Percentiles rank a stretch among this genome's conserved stretches.
These are phyloP conservation scores for Mormoops blainvillei DNA, from an alignment of 2,113 vertebrate genomes.

Conservation along the genomic window DNA sequence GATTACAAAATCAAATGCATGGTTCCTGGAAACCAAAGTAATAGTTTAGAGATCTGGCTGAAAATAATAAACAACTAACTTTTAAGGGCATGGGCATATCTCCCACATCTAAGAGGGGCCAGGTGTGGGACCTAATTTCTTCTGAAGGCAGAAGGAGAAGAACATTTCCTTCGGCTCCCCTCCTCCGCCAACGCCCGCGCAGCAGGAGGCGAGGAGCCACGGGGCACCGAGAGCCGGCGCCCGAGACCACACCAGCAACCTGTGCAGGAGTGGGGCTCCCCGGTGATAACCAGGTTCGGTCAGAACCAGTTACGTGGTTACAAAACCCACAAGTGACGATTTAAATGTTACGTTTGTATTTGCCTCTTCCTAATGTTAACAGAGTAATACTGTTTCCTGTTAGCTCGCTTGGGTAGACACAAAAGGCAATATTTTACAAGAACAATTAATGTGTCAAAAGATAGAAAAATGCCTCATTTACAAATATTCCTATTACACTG, in stretches of 20 bases:
- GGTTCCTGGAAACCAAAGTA: not conserved
- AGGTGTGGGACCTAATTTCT: not conserved
- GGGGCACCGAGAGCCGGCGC: too few species aligned
- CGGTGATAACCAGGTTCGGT: not conserved
- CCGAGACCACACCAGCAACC: not conserved
- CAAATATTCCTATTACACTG: not conserved
- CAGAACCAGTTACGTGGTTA: not conserved
- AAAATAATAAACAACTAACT: not conserved
- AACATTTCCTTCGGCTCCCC: not conserved
- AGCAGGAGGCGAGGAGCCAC: not conserved
- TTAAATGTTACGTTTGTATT: not conserved
- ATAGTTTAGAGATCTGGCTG: not conserved
- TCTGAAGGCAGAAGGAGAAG: not conserved
- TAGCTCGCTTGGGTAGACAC: not conserved
- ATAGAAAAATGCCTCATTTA: not conserved
- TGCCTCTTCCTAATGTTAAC: not conserved
- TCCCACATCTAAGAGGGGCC: not conserved
- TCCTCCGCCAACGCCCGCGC: not conserved
- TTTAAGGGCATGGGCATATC: not conserved
- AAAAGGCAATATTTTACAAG: not conserved
- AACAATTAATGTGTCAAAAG: not conserved
- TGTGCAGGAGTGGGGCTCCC: rapidly evolving
- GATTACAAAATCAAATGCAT: not conserved
- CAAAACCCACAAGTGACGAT: not conserved
- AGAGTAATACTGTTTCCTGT: not conserved